Percentiles rank a stretch among this genome's conserved stretches.
Conservation (phyloP, 2,797 vertebrate genomes). For the Acanthis flammea region DNA sequence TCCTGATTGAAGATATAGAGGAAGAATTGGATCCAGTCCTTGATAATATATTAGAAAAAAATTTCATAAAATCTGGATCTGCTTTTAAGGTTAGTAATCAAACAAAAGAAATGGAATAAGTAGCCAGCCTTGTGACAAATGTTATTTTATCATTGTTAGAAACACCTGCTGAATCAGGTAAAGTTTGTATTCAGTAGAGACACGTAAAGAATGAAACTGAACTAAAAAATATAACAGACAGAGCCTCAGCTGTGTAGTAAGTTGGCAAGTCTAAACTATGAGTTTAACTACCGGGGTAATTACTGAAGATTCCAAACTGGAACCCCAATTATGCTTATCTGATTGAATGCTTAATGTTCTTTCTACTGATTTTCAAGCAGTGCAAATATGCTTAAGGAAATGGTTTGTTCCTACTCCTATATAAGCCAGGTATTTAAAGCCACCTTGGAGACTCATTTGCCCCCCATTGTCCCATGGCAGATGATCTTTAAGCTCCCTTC, state of each 20-base stretch:
- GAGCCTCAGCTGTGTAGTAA: background rate
- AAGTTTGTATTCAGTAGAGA: background rate
- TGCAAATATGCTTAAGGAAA: background rate
- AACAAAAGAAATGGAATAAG: slow-evolving; percentile 6
- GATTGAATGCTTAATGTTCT: background rate
- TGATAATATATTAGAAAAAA: slow-evolving; percentile 80
- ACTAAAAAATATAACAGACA: background rate
- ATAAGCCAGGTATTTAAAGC: background rate
- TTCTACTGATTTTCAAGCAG: background rate
- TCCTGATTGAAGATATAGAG: slow-evolving; percentile 78
- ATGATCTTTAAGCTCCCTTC: background rate
- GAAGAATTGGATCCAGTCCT: slow-evolving; percentile 79
- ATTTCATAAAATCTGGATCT: slow-evolving; percentile 78
- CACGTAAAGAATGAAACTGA: background rate
- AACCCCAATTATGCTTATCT: background rate
- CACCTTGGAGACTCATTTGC: background rate
- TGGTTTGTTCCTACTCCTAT: background rate
- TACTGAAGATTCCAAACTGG: background rate
- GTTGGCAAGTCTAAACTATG: background rate
- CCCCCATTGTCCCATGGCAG: background rate
- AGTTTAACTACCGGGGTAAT: background rate
- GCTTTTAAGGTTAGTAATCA: slow-evolving; percentile 72
- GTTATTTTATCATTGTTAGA: background rate
- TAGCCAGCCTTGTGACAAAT: background rate
- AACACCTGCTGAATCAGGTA: background rate